A percentile compares a stretch with the other conserved stretches of the same genome.
Evolutionary conservation across 2,888 invertebrate species (phyloP).

Genomic region (Automeris io): DNA sequence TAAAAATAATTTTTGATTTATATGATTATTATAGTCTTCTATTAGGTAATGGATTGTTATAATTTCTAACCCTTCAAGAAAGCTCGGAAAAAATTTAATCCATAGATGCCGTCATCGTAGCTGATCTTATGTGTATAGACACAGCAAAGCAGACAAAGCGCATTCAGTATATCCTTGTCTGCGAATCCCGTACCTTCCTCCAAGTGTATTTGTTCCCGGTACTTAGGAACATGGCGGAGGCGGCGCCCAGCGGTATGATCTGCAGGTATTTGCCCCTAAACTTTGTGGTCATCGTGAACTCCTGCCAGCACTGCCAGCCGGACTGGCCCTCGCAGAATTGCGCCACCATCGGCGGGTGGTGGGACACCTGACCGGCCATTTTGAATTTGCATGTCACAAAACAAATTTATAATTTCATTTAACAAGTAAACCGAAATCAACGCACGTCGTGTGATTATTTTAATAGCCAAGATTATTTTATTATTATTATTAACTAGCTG

Average conservation of each 20-base stretch:
- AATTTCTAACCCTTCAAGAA: no score
- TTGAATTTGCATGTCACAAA: constrained; percentile 14
- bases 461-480: no score
- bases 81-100: no score
- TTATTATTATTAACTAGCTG: no score
- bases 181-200: constrained; percentile 82
- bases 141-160: background rate
- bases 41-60: no score
- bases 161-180: background rate
- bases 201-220: constrained; percentile 94
- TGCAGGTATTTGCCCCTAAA: constrained; percentile 99
- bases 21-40: no score
- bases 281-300: constrained; percentile 99
- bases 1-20: no score
- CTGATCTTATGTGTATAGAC: background rate
- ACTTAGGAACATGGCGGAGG: constrained; percentile 80
- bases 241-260: constrained; percentile 85
- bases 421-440: no score
- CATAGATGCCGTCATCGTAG: no score
- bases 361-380: constrained; percentile 82
- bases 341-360: constrained; percentile 99
- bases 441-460: no score
- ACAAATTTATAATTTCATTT: no score
- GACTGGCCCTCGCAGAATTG: constrained; percentile 92
- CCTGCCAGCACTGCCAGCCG: constrained; percentile 97